Evolutionary conservation across 2,797 vertebrate genomes (phyloP).

Genomic region (Peromyscus eremicus): DNA sequence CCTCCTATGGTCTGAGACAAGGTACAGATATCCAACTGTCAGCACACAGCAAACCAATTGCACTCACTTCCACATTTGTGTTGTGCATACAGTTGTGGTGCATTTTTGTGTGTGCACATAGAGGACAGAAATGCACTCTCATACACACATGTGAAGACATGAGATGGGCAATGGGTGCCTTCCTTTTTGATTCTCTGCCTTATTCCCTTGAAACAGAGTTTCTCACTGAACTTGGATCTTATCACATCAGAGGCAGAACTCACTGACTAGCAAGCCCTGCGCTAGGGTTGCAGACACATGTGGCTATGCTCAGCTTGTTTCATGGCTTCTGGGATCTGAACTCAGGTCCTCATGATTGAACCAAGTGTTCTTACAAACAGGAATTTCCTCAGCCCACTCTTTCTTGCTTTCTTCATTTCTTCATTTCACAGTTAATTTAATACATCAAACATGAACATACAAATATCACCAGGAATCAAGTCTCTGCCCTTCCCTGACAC

Average conservation of each 20-base stretch:
- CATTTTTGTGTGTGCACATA: background rate
- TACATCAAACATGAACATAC: background rate
- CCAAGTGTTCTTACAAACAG: background rate
- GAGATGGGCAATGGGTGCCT: background rate
- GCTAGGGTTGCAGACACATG: background rate
- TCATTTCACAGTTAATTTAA: background rate
- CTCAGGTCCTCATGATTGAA: background rate
- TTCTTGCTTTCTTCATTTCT: too few species aligned
- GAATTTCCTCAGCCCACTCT: background rate
- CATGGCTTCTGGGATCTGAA: background rate
- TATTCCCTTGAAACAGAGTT: background rate
- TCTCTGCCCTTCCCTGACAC: background rate
- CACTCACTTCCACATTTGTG: background rate
- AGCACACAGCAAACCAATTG: background rate
- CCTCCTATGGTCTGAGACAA: background rate
- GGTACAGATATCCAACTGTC: background rate
- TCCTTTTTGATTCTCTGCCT: background rate
- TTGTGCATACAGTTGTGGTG: background rate
- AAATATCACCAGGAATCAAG: background rate
- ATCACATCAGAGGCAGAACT: background rate
- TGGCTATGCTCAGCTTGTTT: background rate
- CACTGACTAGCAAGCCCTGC: background rate
- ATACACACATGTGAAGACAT: background rate
- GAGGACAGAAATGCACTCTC: background rate
- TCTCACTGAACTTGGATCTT: background rate